Evolutionary conservation across 2,113 vertebrate species (phyloP), one percentile per base, ranked within the genome.

Genomic region (Seriola dumerili): DNA sequence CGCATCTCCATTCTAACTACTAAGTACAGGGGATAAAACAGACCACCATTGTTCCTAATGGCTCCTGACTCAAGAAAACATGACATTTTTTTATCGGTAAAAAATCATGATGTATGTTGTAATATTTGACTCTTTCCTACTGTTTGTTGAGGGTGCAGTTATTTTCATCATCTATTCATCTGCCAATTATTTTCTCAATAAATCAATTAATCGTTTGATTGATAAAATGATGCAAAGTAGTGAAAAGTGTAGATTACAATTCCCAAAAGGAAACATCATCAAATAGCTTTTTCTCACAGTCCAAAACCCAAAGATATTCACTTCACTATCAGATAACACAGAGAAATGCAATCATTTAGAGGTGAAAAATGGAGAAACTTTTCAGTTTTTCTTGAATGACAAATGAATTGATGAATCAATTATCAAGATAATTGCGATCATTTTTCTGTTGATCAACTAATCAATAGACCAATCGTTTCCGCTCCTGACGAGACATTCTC

Each of bases 1-100:
- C 75, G 58, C 46, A 81, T 62, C 42, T 76, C 77, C 67, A 40
- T 44, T 65, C 72, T 64, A 85, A 81, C 73, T 55, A 52, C 81
- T 63, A 73, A 79, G 55, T 19, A 19, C 46, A 72, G 29, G 19
- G 48, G 40, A 76, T 66, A 54, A 78, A 81, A 72, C 21, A 32
- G 44, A 48, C 36, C 54, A 61, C 52, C 23, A 44, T 25, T 12
- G 17, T 63, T 17, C 52, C 8, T 48, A 32, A 54, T 67, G 52
- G 79, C 57, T 52, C 48, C 42, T 9, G 19, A 21, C 52, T 16
- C 21, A 17, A 38, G 36, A 40, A 38, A 23, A 23, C 11, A 23
- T 9, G 48, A 14, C n/a, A 21, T 61, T 54, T 59, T 36, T 57
- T 34, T 42, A 4, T 68, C 58, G 55, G 29, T 21, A 5, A 32